These are phyloP conservation scores for Petrophora chlorosata DNA, from an alignment of 2,888 invertebrate genomes.

Conservation along the genomic window DNA sequence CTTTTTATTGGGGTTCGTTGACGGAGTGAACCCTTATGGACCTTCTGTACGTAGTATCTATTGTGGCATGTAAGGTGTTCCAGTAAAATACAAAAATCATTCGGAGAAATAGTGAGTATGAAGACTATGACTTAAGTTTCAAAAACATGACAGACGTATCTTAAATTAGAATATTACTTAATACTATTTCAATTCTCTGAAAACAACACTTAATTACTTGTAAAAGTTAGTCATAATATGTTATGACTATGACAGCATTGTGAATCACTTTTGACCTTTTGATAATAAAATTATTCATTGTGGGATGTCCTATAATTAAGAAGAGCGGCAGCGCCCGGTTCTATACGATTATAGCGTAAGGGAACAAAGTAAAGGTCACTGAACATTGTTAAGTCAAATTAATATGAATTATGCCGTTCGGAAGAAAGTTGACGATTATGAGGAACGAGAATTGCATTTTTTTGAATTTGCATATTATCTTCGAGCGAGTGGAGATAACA, in stretches of 20 bases:
- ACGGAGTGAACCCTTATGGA: too few relatives aligned
- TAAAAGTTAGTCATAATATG: constrained; percentile 15
- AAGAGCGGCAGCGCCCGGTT: neutral
- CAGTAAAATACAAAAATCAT: too few relatives aligned
- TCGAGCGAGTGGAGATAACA: too few relatives aligned
- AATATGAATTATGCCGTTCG: constrained; percentile 14
- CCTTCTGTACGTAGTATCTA: too few relatives aligned
- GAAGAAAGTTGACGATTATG: neutral
- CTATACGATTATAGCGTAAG: neutral
- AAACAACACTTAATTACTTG: constrained; percentile 15
- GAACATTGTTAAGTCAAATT: constrained; percentile 23
- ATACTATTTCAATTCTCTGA: constrained; percentile 11
- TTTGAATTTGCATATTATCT: too few relatives aligned
- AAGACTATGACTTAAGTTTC: neutral
- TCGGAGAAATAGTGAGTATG: neutral
- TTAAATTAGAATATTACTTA: constrained; percentile 7
- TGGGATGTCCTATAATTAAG: constrained; percentile 17
- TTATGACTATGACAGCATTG: constrained; percentile 11
- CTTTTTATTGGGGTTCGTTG: too few relatives aligned
- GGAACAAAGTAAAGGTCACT: constrained; percentile 35
- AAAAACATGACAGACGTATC: neutral
- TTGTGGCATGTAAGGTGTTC: too few relatives aligned
- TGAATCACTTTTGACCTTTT: constrained; percentile 28
- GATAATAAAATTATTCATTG: constrained; percentile 18
- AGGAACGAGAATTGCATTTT: too few relatives aligned